phyloP scores from a whole-genome alignment of 2,888 invertebrate species.

The Deroplatys truncata region DNA sequence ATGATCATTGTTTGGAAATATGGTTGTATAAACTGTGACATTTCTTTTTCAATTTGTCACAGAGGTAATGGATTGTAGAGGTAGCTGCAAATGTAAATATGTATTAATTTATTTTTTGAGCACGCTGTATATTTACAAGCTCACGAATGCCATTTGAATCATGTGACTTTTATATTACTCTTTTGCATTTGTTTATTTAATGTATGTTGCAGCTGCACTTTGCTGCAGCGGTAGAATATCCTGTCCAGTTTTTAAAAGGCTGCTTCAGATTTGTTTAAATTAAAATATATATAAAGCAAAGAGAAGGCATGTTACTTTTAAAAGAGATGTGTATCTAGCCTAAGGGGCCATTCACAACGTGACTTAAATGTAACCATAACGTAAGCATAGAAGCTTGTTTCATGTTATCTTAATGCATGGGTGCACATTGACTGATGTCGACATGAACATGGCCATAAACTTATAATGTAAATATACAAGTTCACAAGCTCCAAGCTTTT shows the following conservation, averaged over 20 bases:
- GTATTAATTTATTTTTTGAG: not conserved
- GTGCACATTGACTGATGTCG: no score
- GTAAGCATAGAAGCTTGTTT: no score
- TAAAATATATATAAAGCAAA: not conserved
- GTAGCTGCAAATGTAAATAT: not conserved
- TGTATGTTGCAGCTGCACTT: not conserved
- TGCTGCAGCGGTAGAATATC: not conserved
- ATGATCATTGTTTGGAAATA: not conserved
- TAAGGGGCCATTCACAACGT: no score
- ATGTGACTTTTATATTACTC: not conserved
- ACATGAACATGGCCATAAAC: no score
- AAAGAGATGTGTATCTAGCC: not conserved
- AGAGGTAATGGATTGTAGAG: not conserved
- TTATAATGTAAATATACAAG: no score
- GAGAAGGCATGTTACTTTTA: not conserved
- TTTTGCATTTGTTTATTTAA: not conserved
- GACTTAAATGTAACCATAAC: no score
- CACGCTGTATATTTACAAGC: not conserved
- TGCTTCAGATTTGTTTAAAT: not conserved
- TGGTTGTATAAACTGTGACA: not conserved
- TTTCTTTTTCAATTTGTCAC: not conserved
- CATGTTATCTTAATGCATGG: no score
- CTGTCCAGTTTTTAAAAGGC: not conserved
- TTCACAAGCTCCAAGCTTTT: no score
- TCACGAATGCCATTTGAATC: not conserved